Evolutionary conservation across 1,140 invertebrate species (phyloP), one percentile per base, ranked within the genome.

Genomic region (Calephelis virginiensis): DNA sequence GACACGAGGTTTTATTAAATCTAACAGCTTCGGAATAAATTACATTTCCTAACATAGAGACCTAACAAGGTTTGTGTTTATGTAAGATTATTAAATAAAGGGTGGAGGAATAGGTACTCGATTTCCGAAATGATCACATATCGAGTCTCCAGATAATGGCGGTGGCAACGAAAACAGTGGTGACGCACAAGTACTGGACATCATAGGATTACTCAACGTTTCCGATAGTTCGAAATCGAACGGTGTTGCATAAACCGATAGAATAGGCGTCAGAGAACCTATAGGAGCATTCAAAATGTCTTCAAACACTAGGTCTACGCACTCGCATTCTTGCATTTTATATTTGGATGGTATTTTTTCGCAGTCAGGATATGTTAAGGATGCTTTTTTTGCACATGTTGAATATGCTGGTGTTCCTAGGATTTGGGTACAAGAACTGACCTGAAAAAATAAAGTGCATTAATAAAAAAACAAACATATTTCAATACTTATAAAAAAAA

Each of bases 241-340:
- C 11, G 73, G 69, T 8, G 68, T 73, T 10, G 72, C 69, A 66
- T 70, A 76, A 6, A 70, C 65, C 6, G 69, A 68, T 28, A 82
- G 64, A 46, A 75, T 73, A 11, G 75, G 67, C 37, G 76, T 73
- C 8, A 75, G 70, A 69, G 74, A 77, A n/a, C 78, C 74, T 28
- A 80, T 49, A 11, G 67, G 61, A 8, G 69, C 71, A 43, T 60
- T 63, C 45, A 75, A 66, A 59, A 75, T 70, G 4, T 73, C 72
- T 47, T 53, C 64, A 40, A 73, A 73, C 45, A 61, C 64, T 7
- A 71, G 6, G 47, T 73, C 72, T 13, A 64, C 63, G 37, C 69
- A 73, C 48, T 56, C 50, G 10, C 50, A 56, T 12, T 56, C 50
- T 10, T 17, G 14, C 50, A 56, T 56, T 12, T 56, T 56, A 14